Evolutionary conservation across 2,888 invertebrate genomes (phyloP).

Genomic region (Gymnoscelis rufifasciata): DNA sequence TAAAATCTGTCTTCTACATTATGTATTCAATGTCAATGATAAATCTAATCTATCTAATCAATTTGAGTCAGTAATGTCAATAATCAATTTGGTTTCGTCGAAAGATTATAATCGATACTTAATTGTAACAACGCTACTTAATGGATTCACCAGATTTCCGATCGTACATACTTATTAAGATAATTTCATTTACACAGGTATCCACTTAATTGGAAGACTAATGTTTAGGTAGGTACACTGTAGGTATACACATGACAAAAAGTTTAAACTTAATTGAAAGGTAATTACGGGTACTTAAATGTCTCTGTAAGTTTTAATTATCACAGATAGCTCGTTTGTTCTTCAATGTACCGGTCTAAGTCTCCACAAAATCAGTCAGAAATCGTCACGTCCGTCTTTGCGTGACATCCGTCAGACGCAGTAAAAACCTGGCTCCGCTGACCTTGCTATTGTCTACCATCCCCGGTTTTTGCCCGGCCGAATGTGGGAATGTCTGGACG

Average conservation of each 20-base stretch:
- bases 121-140: too few relatives aligned
- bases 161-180: too few relatives aligned
- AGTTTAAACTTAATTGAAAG: neutral
- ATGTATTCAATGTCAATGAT: too few relatives aligned
- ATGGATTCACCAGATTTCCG: too few relatives aligned
- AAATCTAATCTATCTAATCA: too few relatives aligned
- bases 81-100: too few relatives aligned
- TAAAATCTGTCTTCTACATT: too few relatives aligned
- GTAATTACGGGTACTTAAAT: neutral
- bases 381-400: conserved; percentile 21
- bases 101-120: too few relatives aligned
- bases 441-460: conserved; percentile 55
- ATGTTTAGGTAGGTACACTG: too few relatives aligned
- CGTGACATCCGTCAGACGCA: conserved; percentile 44
- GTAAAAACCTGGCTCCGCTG: conserved; percentile 51
- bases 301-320: neutral
- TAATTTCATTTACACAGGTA: too few relatives aligned
- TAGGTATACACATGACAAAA: neutral
- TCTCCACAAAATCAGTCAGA: conserved; percentile 17
- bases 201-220: too few relatives aligned
- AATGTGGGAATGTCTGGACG: conserved; percentile 13
- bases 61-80: too few relatives aligned
- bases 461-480: conserved; percentile 21
- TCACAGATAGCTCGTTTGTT: neutral
- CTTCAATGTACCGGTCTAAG: conserved; percentile 10